These are phyloP conservation scores for Allolobophora icterica DNA, from an alignment of 2,888 invertebrate genomes.

Conservation along the genomic window DNA sequence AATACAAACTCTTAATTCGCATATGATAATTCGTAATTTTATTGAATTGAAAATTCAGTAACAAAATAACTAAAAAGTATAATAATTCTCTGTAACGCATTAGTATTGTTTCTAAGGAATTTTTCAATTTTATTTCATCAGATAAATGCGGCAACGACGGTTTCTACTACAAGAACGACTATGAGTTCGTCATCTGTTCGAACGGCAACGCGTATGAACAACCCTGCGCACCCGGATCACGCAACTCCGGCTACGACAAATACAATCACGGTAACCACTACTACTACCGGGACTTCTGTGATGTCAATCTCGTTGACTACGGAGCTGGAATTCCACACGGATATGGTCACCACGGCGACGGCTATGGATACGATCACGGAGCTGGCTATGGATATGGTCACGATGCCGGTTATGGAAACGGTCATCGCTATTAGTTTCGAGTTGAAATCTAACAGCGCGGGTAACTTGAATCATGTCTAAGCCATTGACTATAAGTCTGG, in stretches of 20 bases:
- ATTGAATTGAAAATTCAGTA: too few relatives aligned
- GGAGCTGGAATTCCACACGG: conserved; percentile 39
- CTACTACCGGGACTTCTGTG: conserved; percentile 43
- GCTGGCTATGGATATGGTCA: conserved; percentile 13
- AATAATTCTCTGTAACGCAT: too few relatives aligned
- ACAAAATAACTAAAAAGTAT: too few relatives aligned
- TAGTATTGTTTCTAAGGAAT: too few relatives aligned
- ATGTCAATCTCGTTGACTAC: conserved; percentile 43
- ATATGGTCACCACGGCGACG: conserved; percentile 12
- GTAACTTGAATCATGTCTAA: too few relatives aligned
- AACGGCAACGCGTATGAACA: conserved; percentile 41
- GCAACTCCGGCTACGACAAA: conserved; percentile 38
- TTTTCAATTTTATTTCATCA: not conserved
- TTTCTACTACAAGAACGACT: conserved; percentile 37
- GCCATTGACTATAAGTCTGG: too few relatives aligned
- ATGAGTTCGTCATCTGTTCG: conserved; percentile 39
- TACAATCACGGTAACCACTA: conserved; percentile 41
- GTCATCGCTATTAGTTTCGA: too few relatives aligned
- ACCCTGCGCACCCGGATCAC: conserved; percentile 42
- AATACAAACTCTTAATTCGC: too few relatives aligned
- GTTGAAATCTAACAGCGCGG: too few relatives aligned
- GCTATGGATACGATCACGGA: conserved; percentile 25
- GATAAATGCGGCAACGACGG: conserved; percentile 40
- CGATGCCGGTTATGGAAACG: too few relatives aligned
- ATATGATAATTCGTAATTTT: too few relatives aligned